Evolutionary conservation across 2,113 vertebrate species (phyloP), one percentile per base, ranked within the genome.

Genomic region (Sylvia atricapilla): DNA sequence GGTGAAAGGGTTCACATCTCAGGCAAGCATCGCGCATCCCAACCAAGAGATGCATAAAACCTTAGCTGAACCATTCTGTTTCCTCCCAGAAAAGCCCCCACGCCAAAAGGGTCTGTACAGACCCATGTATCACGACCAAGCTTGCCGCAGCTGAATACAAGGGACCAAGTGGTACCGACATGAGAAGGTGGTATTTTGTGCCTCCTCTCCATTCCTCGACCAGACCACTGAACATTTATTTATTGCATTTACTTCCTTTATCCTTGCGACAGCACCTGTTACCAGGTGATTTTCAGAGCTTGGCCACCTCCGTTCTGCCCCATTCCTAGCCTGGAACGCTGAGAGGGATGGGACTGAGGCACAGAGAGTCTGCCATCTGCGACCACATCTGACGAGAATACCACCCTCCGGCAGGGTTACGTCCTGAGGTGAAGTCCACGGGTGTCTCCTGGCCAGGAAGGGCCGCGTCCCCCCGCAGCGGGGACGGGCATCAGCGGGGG

Each of bases 11-110:
- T 21, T 74, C 23, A 7, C 14, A 27, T 50, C 37, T 50, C 31
- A 9, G 62, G 41, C 60, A 10, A 49, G 12, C 53, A 89, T 46
- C 33, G 1, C 1, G 19, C n/a, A 35, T 72, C 55, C 14, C 35
- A 37, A 11, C 6, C 5, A 8, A 60, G 8, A 23, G 7, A 18
- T 0, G 2, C 0, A 11, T 6, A n/a, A 18, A 78, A 41, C 35
- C 0, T 39, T 28, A 14, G 21, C 6, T 33, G 67, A 68, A 50
- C 1, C 3, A 60, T 15, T 27, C 41, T 30, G 30, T 19, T 7
- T 76, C 22, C 52, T 60, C 28, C 31, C 33, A 59, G 21, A 37
- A 72, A 64, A 52, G n/a, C 2, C 6, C 37, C 41, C 4, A 2
- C 2, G 16, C 28, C 59, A 31, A 43, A 56, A n/a, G 13, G 1